A percentile compares a stretch with the other conserved stretches of the same genome.
phyloP scores from a whole-genome alignment of 2,888 invertebrate species.

The Scrobipalpa atriplicella region DNA sequence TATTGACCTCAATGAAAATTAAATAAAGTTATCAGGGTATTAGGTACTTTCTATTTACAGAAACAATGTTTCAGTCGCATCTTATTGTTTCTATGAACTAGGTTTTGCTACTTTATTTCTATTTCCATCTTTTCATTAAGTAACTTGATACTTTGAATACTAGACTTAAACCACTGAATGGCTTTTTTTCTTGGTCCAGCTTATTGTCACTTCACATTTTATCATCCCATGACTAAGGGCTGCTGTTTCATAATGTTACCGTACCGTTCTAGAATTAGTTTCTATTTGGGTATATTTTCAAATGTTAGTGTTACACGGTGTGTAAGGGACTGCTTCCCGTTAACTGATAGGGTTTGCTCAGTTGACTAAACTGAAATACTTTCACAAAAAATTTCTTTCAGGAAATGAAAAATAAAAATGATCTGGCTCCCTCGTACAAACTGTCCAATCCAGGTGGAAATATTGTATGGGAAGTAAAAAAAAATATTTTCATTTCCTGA shows the following conservation, averaged over 20 bases:
- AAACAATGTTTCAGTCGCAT: not conserved
- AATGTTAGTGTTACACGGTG: too few species aligned
- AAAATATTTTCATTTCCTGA: too few species aligned
- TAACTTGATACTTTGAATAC: not conserved
- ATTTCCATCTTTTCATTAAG: not conserved
- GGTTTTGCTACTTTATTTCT: not conserved
- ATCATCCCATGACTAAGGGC: not conserved
- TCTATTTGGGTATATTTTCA: not conserved
- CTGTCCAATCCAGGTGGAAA: too few species aligned
- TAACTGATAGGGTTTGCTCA: too few species aligned
- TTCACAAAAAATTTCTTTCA: too few species aligned
- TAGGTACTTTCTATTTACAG: not conserved
- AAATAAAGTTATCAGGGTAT: not conserved
- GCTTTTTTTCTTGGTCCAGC: not conserved
- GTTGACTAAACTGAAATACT: too few species aligned
- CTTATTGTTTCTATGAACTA: not conserved
- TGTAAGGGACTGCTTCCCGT: too few species aligned
- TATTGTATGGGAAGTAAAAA: too few species aligned
- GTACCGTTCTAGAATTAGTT: not conserved
- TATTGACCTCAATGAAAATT: not conserved
- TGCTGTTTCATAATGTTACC: not conserved
- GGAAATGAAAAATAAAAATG: too few species aligned
- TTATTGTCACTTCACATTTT: not conserved
- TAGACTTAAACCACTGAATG: not conserved
- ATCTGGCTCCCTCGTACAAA: too few species aligned